These are phyloP conservation scores for Ceratothoa steindachneri DNA, from an alignment of 2,888 invertebrate genomes.

Conservation along the genomic window DNA sequence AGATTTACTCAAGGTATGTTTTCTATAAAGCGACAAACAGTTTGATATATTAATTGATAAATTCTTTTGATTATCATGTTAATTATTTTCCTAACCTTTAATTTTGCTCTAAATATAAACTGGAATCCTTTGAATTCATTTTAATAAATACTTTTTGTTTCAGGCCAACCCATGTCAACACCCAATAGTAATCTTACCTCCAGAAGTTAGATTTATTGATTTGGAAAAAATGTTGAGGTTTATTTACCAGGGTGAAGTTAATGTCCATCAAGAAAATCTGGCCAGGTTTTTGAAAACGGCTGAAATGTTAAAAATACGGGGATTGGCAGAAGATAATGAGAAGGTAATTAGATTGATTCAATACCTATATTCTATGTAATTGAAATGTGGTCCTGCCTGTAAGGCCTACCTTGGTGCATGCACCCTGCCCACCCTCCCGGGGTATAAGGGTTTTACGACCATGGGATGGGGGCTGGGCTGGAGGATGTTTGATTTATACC, in stretches of 20 bases:
- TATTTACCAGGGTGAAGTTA: conserved; percentile 45
- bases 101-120: no score
- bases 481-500: no score
- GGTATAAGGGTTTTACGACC: no score
- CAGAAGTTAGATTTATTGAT: conserved; percentile 41
- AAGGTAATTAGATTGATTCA: conserved; percentile 21
- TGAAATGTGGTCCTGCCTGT: no score
- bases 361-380: neutral
- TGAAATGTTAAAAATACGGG: conserved; percentile 46
- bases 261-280: conserved; percentile 45
- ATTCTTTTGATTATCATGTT: no score
- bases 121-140: neutral
- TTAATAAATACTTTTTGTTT: no score
- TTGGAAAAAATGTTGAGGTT: conserved; percentile 45
- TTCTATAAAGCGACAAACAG: no score
- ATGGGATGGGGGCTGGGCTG: no score
- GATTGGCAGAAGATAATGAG: conserved; percentile 44
- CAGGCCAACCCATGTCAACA: conserved; percentile 47
- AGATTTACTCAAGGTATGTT: conserved; percentile 45
- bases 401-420: no score
- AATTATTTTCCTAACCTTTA: no score
- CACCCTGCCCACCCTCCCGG: no score
- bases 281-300: conserved; percentile 46
- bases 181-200: conserved; percentile 44
- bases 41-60: no score